Evolutionary conservation across 2,888 invertebrate genomes (phyloP).

Genomic region (Boloria selene): DNA sequence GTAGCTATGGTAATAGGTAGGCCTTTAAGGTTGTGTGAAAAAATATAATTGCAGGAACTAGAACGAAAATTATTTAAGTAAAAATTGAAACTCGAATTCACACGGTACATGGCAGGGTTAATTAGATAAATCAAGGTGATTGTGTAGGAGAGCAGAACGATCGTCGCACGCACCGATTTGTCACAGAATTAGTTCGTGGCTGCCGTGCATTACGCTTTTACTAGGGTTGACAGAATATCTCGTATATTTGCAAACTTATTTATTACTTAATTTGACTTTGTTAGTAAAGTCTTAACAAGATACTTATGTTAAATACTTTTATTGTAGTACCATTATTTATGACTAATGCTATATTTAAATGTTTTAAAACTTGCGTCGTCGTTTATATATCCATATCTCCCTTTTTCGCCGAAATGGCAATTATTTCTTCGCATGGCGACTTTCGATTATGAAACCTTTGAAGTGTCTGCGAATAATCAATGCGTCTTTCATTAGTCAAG

Average conservation of each 20-base stretch:
- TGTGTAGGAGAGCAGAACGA: conserved; percentile 64
- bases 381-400: conserved; percentile 8
- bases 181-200: conserved; percentile 59
- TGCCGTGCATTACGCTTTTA: conserved; percentile 36
- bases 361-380: conserved; percentile 5
- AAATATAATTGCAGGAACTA: too few species aligned
- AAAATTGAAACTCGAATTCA: conserved; percentile 47
- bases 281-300: too few species aligned
- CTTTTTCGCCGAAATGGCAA: conserved; percentile 23
- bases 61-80: too few species aligned
- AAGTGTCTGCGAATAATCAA: conserved; percentile 36
- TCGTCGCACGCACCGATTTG: conserved; percentile 72
- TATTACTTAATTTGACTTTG: background rate
- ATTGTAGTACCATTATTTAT: background rate
- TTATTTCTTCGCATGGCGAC: conserved; percentile 7
- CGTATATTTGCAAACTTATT: background rate
- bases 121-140: conserved; percentile 74
- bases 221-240: conserved; percentile 34
- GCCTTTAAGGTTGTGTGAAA: too few species aligned
- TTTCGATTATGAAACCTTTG: conserved; percentile 25
- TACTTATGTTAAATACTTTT: background rate
- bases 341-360: background rate
- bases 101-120: conserved; percentile 66
- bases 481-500: conserved; percentile 33
- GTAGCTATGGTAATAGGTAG: too few species aligned